These are phyloP conservation scores for Rhaphigaster nebulosa DNA, from an alignment of 2,888 invertebrate genomes.

Conservation along the genomic window DNA sequence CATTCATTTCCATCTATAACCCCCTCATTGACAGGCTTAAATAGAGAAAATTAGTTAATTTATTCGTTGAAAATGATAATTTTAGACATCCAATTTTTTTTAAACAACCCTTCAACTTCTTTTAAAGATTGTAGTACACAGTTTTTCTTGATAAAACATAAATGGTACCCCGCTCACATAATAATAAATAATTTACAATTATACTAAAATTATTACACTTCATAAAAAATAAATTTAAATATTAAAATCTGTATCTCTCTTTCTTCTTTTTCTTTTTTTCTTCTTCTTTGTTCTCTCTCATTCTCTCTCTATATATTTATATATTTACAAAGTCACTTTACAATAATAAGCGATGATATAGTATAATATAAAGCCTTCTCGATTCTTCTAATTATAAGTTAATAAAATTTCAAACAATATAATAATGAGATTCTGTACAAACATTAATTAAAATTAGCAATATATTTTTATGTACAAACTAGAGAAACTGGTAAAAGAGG, in stretches of 20 bases:
- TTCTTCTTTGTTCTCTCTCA: neutral
- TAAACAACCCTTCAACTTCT: neutral
- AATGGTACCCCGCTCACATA: slow-evolving; percentile 51
- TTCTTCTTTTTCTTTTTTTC: slow-evolving; percentile 55
- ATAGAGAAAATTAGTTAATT: too few relatives aligned
- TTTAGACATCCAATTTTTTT: neutral
- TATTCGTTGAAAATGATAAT: too few relatives aligned
- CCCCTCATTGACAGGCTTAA: too few relatives aligned
- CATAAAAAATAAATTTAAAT: slow-evolving; percentile 59
- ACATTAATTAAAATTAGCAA: slow-evolving; percentile 62
- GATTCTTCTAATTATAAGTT: slow-evolving; percentile 60
- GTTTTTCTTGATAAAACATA: neutral
- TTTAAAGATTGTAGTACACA: neutral
- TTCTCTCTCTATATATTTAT: slow-evolving; percentile 61
- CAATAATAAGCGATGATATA: slow-evolving; percentile 62
- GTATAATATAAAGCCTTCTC: slow-evolving; percentile 61
- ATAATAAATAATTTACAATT: slow-evolving; percentile 58
- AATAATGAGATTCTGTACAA: slow-evolving; percentile 64
- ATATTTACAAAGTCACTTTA: slow-evolving; percentile 63
- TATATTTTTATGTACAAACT: slow-evolving; percentile 54
- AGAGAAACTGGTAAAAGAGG: slow-evolving; percentile 56
- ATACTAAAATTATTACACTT: slow-evolving; percentile 58
- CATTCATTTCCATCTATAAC: too few relatives aligned
- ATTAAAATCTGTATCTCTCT: slow-evolving; percentile 59
- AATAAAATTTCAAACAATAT: slow-evolving; percentile 63